Percentiles rank a stretch among this genome's conserved stretches.
Evolutionary conservation across 2,888 invertebrate genomes (phyloP).

Genomic region (Gerosis bhagava): DNA sequence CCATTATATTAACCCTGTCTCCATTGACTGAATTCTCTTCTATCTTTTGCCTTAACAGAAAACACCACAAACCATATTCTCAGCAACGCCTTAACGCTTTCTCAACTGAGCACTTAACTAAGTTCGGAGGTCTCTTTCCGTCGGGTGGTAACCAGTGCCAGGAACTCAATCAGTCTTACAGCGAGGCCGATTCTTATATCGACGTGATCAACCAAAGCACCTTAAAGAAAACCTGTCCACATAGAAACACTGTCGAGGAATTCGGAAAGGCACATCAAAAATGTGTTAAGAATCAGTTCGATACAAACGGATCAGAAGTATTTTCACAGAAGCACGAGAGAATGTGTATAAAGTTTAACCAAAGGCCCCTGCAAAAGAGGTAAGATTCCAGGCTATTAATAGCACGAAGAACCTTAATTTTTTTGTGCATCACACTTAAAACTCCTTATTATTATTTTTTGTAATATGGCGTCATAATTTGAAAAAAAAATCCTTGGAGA

Average conservation of each 20-base stretch:
- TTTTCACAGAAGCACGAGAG: constrained; percentile 73
- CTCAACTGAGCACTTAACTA: constrained; percentile 76
- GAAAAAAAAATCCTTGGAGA: too few species aligned
- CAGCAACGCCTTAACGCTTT: constrained; percentile 79
- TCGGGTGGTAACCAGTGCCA: constrained; percentile 75
- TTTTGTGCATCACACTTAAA: too few species aligned
- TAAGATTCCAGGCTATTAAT: too few species aligned
- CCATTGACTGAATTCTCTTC: constrained; percentile 51
- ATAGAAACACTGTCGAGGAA: constrained; percentile 73
- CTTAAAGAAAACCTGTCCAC: constrained; percentile 67
- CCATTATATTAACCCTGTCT: constrained; percentile 19
- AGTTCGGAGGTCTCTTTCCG: constrained; percentile 75
- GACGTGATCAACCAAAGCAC: constrained; percentile 67
- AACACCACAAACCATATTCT: constrained; percentile 78
- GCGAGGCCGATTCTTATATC: constrained; percentile 74
- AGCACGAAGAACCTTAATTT: too few species aligned
- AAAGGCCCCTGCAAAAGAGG: constrained; percentile 73
- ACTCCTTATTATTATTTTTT: too few species aligned
- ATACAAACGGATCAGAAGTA: constrained; percentile 45
- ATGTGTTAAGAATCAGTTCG: constrained; percentile 69
- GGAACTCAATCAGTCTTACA: constrained; percentile 73
- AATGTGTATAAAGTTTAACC: constrained; percentile 77
- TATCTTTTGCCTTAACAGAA: constrained; percentile 75
- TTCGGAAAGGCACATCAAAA: constrained; percentile 78
- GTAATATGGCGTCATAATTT: too few species aligned